Evolutionary conservation across 2,888 invertebrate genomes (phyloP), one percentile per base, ranked within the genome.

Genomic region (Gymnocheta viridis): DNA sequence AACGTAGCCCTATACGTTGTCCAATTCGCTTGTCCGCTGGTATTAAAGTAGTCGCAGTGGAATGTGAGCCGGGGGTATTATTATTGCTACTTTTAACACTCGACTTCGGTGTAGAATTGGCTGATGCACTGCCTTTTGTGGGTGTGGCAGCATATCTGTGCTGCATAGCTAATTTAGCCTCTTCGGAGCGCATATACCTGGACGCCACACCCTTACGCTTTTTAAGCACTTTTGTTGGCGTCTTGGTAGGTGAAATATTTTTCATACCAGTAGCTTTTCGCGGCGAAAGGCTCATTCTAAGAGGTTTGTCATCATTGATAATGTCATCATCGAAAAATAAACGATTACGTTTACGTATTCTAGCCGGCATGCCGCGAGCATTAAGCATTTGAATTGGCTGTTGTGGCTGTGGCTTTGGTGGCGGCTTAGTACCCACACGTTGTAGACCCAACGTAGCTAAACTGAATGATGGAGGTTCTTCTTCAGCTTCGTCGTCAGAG

Each of bases 291-390:
- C 90, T 90, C 76, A 90, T 88, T 14, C 96, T 95, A 19, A 96
- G 94, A 62, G 96, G 95, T 88, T 96, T 96, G 54, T 96, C 94
- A 85, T 95, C 96, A 89, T 96, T 96, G 22, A 97, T 95, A 88
- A 96, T 94, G 90, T 97, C 96, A 91, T 98, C 98, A 91, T 98
- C 97, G 91, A 95, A 98, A 91, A 98, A 98, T 74, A 97, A 93
- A 88, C 95, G 94, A 91, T 98, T 98, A 89, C 96, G 96, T 91
- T 98, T 98, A 35, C 98, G 94, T 86, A 97, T 97, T 80, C 98
- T 94, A 5, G 96, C 97, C 72, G 98, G 98, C 96, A 97, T 97
- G 58, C 97, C 97, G 88, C 97, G 94, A 2, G 96, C 95, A 90
- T 97, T 97, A 2, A 97, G 92, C 86, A 96, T 95, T 91, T 96